phyloP scores from a whole-genome alignment of 1,140 invertebrate species.

The Octopus sinensis region DNA sequence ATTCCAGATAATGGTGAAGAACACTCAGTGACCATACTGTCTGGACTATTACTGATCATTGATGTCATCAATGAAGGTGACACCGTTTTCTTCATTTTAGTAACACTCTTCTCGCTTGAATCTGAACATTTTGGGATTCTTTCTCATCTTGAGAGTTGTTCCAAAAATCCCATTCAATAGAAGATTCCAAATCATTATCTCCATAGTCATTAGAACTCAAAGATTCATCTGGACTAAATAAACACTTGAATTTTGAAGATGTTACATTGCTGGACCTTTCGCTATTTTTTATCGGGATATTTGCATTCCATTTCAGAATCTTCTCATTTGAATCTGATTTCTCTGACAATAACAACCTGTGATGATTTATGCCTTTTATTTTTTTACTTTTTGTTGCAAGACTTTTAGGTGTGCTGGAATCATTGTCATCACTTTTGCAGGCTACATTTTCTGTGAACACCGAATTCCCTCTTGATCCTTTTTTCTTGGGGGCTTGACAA shows the following conservation, averaged over 20 bases:
- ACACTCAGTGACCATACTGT: slow-evolving; percentile 25
- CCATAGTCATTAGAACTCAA: slow-evolving; percentile 13
- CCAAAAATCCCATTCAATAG: not conserved
- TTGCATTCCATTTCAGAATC: too few relatives aligned
- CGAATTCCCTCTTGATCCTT: slow-evolving; percentile 8
- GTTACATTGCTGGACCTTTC: not conserved
- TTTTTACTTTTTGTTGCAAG: too few relatives aligned
- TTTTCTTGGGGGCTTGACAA: slow-evolving; percentile 28
- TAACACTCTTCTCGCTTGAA: too few relatives aligned
- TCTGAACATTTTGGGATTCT: too few relatives aligned
- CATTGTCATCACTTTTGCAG: not conserved
- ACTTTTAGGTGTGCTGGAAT: too few relatives aligned
- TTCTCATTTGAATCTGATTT: too few relatives aligned
- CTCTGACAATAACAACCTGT: too few relatives aligned
- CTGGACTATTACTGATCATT: not conserved
- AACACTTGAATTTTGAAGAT: slow-evolving; percentile 4
- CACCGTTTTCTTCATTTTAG: slow-evolving; percentile 7
- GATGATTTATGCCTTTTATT: too few relatives aligned
- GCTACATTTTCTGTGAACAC: not conserved
- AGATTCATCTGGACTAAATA: not conserved
- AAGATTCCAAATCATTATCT: slow-evolving; percentile 13
- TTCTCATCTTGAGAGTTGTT: too few relatives aligned
- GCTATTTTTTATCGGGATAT: too few relatives aligned
- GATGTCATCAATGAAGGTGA: not conserved
- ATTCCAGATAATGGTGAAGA: slow-evolving; percentile 39